phyloP scores from a whole-genome alignment of 1,140 invertebrate genomes.

The Colletes gigas region DNA sequence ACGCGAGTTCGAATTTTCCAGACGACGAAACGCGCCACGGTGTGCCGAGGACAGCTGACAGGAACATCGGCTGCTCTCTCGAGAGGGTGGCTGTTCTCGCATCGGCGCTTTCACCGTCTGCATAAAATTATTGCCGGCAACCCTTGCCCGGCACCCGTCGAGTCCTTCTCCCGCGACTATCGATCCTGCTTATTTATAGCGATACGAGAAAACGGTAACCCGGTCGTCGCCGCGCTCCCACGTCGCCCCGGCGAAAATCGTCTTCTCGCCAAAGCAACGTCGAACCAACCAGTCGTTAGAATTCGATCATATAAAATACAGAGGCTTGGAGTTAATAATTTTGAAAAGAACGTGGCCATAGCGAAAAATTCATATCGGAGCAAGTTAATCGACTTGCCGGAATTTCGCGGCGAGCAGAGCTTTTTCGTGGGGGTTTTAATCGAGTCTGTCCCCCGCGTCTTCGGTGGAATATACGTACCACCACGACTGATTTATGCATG shows the following conservation, averaged over 20 bases:
- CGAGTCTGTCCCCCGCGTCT: no score
- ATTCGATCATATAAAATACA: no score
- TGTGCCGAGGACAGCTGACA: background rate
- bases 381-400: no score
- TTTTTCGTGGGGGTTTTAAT: no score
- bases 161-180: conserved; percentile 28
- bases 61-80: background rate
- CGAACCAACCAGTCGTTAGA: no score
- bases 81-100: conserved; percentile 7
- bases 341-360: no score
- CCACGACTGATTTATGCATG: no score
- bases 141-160: conserved; percentile 14
- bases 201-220: conserved; percentile 51
- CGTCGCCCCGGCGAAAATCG: background rate
- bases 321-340: no score
- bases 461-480: no score
- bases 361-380: no score
- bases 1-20: conserved; percentile 35
- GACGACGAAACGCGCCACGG: conserved; percentile 17
- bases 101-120: conserved; percentile 23
- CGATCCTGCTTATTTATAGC: conserved; percentile 55
- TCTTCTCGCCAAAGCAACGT: no score
- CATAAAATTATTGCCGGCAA: conserved; percentile 54
- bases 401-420: no score
- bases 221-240: conserved; percentile 7